phyloP scores from a whole-genome alignment of 2,113 vertebrate species.

The Heterochromis multidens region DNA sequence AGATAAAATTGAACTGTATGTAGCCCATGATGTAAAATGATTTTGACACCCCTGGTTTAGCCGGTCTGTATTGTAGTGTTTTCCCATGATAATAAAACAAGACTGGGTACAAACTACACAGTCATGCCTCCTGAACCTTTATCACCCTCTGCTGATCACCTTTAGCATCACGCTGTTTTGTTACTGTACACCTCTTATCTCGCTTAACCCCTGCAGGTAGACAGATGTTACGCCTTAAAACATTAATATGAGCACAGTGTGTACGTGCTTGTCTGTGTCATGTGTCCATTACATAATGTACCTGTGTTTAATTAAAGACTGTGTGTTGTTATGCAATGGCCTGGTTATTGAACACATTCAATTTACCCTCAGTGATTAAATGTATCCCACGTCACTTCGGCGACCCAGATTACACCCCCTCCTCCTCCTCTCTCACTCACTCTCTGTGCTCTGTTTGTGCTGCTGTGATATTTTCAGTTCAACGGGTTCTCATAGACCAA shows the following conservation, averaged over 20 bases:
- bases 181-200: not conserved
- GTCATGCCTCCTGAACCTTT: not conserved
- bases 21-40: not conserved
- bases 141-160: slow-evolving; percentile 6
- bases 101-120: not conserved
- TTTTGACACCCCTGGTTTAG: not conserved
- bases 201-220: not conserved
- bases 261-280: not conserved
- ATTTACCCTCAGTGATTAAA: slow-evolving; percentile 60
- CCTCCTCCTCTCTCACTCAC: not conserved
- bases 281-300: slow-evolving; percentile 38
- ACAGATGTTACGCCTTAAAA: slow-evolving; percentile 36
- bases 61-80: not conserved
- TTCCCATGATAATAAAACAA: not conserved
- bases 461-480: slow-evolving; percentile 53
- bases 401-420: slow-evolving; percentile 49
- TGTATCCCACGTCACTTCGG: slow-evolving; percentile 38
- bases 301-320: slow-evolving; percentile 45
- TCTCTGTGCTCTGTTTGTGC: not conserved
- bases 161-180: not conserved
- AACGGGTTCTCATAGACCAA: slow-evolving; percentile 1
- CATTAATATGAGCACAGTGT: not conserved
- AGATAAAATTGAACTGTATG: not conserved
- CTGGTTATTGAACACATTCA: slow-evolving; percentile 53
- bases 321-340: slow-evolving; percentile 42